Evolutionary conservation across 2,888 invertebrate species (phyloP), one percentile per base, ranked within the genome.

Genomic region (Bruchidius siliquastri): DNA sequence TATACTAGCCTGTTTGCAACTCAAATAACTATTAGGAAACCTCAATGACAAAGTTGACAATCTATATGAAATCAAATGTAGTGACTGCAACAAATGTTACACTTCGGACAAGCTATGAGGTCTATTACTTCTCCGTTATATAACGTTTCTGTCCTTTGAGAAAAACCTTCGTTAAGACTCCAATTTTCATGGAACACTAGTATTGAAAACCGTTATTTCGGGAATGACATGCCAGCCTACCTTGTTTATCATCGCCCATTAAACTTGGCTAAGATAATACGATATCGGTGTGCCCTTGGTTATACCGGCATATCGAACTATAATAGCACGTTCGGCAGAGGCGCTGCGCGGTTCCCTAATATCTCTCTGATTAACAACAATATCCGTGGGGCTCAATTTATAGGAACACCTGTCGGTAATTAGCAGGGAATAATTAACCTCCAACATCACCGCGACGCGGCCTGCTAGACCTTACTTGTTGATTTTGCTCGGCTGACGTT

Each of bases 331-430:
- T 49, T 49, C 49, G 49, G 18, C 49, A 49, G 49, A 49, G 49
- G 49, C 49, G 49, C 49, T 3, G 49, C 13, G 49, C 49, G 49
- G 49, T 49, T 49, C 49, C 49, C 49, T 49, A 49, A 49, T 49
- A 49, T 49, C 68, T 68, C 68, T 68, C 68, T 68, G 68, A 68
- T 68, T 68, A 68, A 21, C 68, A 68, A 68, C 22, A 68, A 68
- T 68, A 68, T 21, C 68, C 68, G 21, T 68, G 22, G 68, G 68
- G 68, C 68, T 21, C 68, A 68, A 68, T 68, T 68, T 68, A 68
- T 68, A 68, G 68, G 21, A 68, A 68, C 68, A 68, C 68, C 68
- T 68, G 68, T 68, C 68, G 68, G 68, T 68, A 68, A 68, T 68
- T 68, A 68, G 68, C 68, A 21, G 68, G 68, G 21, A 68, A 68